Evolutionary conservation across 2,797 vertebrate genomes (phyloP), one percentile per base, ranked within the genome.

Genomic region (Poeciliopsis infans): DNA sequence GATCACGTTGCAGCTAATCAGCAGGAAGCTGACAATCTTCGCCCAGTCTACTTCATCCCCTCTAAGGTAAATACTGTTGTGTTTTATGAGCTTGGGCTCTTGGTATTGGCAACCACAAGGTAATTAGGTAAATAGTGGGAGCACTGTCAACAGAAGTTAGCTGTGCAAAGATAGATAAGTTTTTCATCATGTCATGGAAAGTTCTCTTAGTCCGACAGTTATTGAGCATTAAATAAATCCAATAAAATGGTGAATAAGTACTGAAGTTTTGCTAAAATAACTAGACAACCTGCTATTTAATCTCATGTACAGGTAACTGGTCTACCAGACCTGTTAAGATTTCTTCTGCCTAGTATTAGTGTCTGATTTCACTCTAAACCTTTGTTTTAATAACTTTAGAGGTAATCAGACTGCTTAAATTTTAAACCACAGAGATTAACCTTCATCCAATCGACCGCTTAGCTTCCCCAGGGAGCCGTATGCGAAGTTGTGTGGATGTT

Each of bases 1-100:
- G 45, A 86, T 88, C 71, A 74, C 64, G 43, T 51, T 72, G 59
- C 72, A 47, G 77, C 47, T 87, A 84, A 91, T 91, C 87, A 84
- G 74, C 80, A 39, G 76, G 74, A 83, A 85, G 82, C 78, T 33
- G 79, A 86, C 86, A 82, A 55, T 82, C 71, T 46, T 64, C 81
- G 77, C 72, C 81, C 79, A 72, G 70, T 80, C 76, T 74, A 15
- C 79, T 39, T 80, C 79, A 12, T 86, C 53, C 76, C 78, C 39
- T 84, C 86, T 3, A 71, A 85, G 61, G 82, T 90, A 90, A 89
- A 91, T 83, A 83, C 73, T 49, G 66, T 57, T 47, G 20, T 81
- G 61, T 88, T 86, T 89, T 80, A 88, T 47, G 36, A 85, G 69
- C 7, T 57, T 61, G 77, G 47, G 31, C 7, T 70, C 75, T 59